Percentiles rank a stretch among this genome's conserved stretches.
Conservation (phyloP, 2,113 vertebrate genomes). For the Meriones unguiculatus region DNA sequence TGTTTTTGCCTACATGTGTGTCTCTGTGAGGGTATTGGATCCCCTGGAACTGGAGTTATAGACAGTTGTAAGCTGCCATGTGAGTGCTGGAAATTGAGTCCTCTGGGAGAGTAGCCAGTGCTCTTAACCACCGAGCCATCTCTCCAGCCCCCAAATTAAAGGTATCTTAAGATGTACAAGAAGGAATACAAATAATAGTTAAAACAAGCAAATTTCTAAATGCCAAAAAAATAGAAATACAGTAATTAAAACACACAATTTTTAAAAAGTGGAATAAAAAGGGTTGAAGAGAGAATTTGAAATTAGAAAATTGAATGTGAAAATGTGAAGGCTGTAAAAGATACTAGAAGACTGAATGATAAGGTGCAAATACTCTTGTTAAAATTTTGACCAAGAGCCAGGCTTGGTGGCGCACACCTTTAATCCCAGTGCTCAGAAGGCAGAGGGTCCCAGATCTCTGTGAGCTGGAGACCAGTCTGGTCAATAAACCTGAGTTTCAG, state of each 20-base stretch:
- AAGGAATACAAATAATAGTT: neutral
- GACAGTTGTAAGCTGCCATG: too few relatives aligned
- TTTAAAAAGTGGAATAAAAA: neutral
- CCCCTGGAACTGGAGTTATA: too few relatives aligned
- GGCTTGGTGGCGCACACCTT: neutral
- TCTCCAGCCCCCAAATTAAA: slow-evolving; percentile 7
- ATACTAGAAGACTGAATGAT: neutral
- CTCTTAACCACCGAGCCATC: neutral
- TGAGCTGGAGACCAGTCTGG: neutral
- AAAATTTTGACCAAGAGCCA: neutral
- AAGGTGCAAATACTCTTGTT: neutral
- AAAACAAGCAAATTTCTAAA: slow-evolving; percentile 40
- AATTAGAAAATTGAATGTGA: slow-evolving; percentile 29
- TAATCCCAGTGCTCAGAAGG: neutral
- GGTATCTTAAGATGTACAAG: slow-evolving; percentile 9
- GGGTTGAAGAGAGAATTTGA: slow-evolving; percentile 28
- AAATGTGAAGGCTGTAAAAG: neutral
- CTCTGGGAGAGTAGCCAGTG: too few relatives aligned
- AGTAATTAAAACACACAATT: neutral
- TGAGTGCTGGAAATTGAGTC: too few relatives aligned
- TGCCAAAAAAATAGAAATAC: neutral
- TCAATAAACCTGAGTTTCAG: neutral
- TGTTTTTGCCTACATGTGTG: too few relatives aligned
- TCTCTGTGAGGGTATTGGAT: too few relatives aligned
- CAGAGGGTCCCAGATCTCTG: neutral